phyloP scores from a whole-genome alignment of 2,888 invertebrate genomes.

The Ceriagrion tenellum region DNA sequence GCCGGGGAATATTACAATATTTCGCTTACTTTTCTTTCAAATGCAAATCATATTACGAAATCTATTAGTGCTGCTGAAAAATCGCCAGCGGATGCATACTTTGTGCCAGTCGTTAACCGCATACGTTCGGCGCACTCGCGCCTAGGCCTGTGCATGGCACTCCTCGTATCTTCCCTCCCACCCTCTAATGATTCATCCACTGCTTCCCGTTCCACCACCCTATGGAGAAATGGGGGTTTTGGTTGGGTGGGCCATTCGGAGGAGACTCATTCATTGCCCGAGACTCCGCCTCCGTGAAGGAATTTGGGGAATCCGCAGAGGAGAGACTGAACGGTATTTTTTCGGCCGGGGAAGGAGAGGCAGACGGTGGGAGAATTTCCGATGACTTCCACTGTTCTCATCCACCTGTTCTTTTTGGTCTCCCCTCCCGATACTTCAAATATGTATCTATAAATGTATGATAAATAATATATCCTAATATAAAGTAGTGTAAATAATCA shows the following conservation, averaged over 20 bases:
- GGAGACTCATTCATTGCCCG: slow-evolving; percentile 7
- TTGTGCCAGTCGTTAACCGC: neutral
- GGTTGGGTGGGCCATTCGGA: neutral
- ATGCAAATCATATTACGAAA: too few species aligned
- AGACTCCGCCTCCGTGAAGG: slow-evolving; percentile 14
- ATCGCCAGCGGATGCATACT: neutral
- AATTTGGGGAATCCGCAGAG: slow-evolving; percentile 25
- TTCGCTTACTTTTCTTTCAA: too few species aligned
- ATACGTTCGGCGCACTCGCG: neutral
- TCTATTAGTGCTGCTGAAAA: too few species aligned
- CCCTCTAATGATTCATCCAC: neutral
- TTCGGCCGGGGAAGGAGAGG: neutral
- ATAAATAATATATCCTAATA: too few species aligned
- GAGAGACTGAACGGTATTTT: slow-evolving; percentile 47
- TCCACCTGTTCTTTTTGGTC: neutral
- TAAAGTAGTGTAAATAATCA: too few species aligned
- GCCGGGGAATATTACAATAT: too few species aligned
- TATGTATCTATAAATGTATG: too few species aligned
- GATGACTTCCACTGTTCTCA: neutral
- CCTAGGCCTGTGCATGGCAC: neutral
- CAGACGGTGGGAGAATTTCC: neutral
- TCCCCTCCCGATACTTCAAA: neutral
- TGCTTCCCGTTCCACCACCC: neutral
- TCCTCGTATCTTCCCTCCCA: neutral
- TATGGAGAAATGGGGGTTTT: neutral